Evolutionary conservation across 2,113 vertebrate genomes (phyloP), one percentile per base, ranked within the genome.

Genomic region (Cacatua alba): DNA sequence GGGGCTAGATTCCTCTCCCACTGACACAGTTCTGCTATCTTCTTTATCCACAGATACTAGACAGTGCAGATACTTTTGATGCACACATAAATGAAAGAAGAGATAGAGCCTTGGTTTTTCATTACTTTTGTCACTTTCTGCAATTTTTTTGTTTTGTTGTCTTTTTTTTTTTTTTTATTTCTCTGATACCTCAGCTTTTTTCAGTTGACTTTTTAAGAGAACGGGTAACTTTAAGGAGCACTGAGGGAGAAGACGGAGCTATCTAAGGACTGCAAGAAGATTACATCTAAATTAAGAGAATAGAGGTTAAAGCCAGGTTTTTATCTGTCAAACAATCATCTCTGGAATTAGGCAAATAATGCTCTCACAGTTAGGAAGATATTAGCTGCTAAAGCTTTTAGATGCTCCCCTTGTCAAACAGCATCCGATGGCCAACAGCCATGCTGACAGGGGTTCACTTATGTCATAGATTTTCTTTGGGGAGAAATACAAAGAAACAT

Each of bases 271-370:
- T 0, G 1, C 12, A 41, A 64, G 48, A 62, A 90, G 90, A 88
- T 72, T 49, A 49, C 55, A 74, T 53, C 51, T 65, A 65, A 88
- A 77, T 96, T 83, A 92, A 90, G 41, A 62, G 17, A 90, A 53
- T 3, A 86, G 69, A 90, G 78, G 69, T 75, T 88, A 93, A 90
- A 94, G 43, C 14, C 52, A 68, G 48, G 8, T 60, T 94, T 94
- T 92, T 95, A n/a, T 82, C 92, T 92, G 71, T 96, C 82, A 84
- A 90, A 69, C 41, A 94, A n/a, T 60, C 43, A 69, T 57, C 65
- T 64, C 64, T 94, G 62, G 80, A 90, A 88, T 94, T 92, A 93
- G 62, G 77, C 84, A 92, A 94, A 92, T 83, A 93, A 72, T 71
- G 60, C 69, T 84, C 59, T 94, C 28, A 53, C 48, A 62, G 48